Conservation (phyloP, 1,140 invertebrate species). For the Trichogramma pretiosum region DNA sequence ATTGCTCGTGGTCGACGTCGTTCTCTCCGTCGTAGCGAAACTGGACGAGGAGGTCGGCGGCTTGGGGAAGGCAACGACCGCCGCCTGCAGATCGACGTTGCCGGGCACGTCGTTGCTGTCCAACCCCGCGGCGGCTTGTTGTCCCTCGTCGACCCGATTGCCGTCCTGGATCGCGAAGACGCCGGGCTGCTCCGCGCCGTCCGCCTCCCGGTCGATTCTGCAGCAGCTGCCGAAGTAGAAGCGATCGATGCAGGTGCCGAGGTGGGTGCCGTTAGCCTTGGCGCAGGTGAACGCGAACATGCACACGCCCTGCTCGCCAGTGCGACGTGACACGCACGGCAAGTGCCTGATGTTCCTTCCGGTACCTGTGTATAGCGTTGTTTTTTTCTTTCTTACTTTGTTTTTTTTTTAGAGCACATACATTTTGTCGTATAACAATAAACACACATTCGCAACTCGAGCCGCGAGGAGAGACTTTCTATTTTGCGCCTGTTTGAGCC, state of each 20-base stretch:
- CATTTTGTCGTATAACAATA: no score
- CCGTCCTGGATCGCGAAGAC: constrained; percentile 26
- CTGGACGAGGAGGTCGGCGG: not conserved
- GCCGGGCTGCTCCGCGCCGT: constrained; percentile 25
- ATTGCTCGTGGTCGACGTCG: not conserved
- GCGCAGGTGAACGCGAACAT: constrained; percentile 92
- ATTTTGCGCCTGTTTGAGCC: no score
- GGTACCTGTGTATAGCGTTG: no score
- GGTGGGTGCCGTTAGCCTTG: constrained; percentile 80
- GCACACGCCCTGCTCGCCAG: constrained; percentile 72
- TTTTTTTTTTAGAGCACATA: no score
- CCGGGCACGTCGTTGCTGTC: constrained; percentile 42
- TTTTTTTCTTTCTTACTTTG: no score
- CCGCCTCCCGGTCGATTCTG: constrained; percentile 49
- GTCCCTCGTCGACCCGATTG: constrained; percentile 20
- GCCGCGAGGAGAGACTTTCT: no score
- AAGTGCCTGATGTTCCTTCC: constrained; percentile 80
- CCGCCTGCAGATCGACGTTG: constrained; percentile 31
- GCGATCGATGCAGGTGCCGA: constrained; percentile 84
- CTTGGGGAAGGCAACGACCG: constrained; percentile 29
- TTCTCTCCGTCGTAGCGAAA: not conserved
- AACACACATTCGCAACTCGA: no score
- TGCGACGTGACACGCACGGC: constrained; percentile 71
- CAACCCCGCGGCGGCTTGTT: constrained; percentile 24
- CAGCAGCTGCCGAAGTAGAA: constrained; percentile 90